A percentile compares a stretch with the other conserved stretches of the same genome.
Evolutionary conservation across 2,797 vertebrate species (phyloP).

Genomic region (Champsocephalus esox): DNA sequence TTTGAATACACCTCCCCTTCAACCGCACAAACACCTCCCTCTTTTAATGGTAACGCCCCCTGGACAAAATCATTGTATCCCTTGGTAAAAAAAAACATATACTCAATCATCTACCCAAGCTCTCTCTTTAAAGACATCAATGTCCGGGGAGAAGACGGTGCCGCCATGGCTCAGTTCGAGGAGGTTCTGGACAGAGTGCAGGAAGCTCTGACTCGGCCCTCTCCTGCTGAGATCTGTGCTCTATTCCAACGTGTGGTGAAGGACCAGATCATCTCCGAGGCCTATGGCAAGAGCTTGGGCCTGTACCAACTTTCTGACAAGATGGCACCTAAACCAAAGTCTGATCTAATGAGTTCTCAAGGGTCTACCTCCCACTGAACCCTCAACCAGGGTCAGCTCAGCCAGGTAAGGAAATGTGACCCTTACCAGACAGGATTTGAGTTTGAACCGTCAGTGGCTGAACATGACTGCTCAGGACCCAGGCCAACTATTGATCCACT

Average conservation of each 20-base stretch:
- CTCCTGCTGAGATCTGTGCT: slow-evolving; percentile 59
- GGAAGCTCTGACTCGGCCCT: slow-evolving; percentile 68
- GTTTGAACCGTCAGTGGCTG: not conserved
- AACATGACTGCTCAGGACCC: not conserved
- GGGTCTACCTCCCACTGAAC: not conserved
- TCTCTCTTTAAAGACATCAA: not conserved
- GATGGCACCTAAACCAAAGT: not conserved
- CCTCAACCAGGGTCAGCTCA: not conserved
- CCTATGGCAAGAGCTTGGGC: slow-evolving; percentile 77
- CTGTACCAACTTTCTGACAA: not conserved
- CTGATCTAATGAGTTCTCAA: not conserved
- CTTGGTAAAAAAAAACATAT: not conserved
- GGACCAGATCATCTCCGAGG: slow-evolving; percentile 80
- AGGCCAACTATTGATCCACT: not conserved
- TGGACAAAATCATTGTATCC: slow-evolving; percentile 14
- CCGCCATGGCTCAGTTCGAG: slow-evolving; percentile 81
- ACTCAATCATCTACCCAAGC: not conserved
- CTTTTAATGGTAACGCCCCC: slow-evolving; percentile 37
- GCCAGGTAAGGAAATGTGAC: not conserved
- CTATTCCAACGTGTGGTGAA: slow-evolving; percentile 77
- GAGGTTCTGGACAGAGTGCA: slow-evolving; percentile 79
- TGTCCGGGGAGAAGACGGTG: fast-evolving
- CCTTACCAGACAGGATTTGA: not conserved
- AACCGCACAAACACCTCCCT: slow-evolving; percentile 37
- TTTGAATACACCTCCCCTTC: slow-evolving; percentile 5